Percentiles rank a stretch among this genome's conserved stretches.
Conservation (phyloP, 2,888 invertebrate species). For the Pantelozetes paolii region DNA sequence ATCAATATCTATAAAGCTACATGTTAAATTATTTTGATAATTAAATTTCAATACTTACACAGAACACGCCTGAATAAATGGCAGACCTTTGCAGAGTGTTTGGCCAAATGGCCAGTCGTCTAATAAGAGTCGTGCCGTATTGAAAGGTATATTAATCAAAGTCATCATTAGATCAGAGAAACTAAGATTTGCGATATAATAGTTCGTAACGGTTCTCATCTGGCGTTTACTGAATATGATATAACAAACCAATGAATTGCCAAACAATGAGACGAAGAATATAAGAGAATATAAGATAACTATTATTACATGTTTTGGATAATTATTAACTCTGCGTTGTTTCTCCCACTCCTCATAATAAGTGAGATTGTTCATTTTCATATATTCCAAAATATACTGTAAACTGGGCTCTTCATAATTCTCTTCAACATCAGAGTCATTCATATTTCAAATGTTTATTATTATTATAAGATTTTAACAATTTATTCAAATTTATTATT, state of each 20-base stretch:
- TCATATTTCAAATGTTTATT: too few species aligned
- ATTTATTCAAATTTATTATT: too few species aligned
- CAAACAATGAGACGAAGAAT: constrained; percentile 54
- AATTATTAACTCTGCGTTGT: too few species aligned
- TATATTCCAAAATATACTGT: too few species aligned
- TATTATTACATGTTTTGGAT: constrained; percentile 42
- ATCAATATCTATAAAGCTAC: too few species aligned
- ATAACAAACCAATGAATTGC: constrained; percentile 55
- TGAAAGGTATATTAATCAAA: constrained; percentile 55
- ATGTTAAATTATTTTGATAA: too few species aligned
- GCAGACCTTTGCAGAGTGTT: constrained; percentile 53
- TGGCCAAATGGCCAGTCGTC: constrained; percentile 55
- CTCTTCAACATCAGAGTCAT: too few species aligned
- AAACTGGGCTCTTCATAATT: too few species aligned
- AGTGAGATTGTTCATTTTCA: too few species aligned
- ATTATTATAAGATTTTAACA: too few species aligned
- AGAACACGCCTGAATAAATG: constrained; percentile 53
- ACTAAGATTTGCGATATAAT: constrained; percentile 59
- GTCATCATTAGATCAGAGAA: constrained; percentile 53
- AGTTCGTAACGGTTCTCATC: constrained; percentile 59
- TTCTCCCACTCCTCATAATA: too few species aligned
- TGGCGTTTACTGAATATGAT: constrained; percentile 57
- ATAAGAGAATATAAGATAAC: constrained; percentile 54
- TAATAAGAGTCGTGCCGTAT: constrained; percentile 53
- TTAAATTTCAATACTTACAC: constrained; percentile 31